A percentile compares a stretch with the other conserved stretches of the same genome.
These are phyloP conservation scores for Gorsachius magnificus DNA, from an alignment of 2,797 vertebrate species.

Conservation along the genomic window DNA sequence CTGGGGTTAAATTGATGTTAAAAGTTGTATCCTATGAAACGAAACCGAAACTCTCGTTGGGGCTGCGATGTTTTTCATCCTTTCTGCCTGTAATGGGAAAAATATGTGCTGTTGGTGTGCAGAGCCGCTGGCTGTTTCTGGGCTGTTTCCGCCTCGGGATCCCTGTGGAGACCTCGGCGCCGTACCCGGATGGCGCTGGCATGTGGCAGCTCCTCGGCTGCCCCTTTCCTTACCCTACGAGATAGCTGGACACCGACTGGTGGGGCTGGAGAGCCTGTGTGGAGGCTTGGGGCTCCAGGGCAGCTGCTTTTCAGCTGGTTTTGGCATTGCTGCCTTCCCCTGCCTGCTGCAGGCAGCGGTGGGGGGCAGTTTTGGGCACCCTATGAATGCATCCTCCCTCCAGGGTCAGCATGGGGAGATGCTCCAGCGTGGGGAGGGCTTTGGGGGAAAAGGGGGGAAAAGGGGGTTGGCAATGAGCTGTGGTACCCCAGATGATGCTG, in stretches of 20 bases:
- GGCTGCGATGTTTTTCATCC: rapidly evolving
- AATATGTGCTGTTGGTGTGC: rapidly evolving
- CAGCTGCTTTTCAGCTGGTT: background rate
- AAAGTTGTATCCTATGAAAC: background rate
- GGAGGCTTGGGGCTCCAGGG: background rate
- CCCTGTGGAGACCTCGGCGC: rapidly evolving
- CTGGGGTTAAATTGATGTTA: background rate
- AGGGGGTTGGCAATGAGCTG: background rate
- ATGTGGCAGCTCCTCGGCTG: background rate
- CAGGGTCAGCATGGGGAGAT: rapidly evolving
- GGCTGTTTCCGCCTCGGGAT: background rate
- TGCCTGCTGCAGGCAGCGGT: background rate
- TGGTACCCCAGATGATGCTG: background rate
- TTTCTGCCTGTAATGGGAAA: background rate
- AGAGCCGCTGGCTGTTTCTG: background rate
- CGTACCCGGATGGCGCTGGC: rapidly evolving
- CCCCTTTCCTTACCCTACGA: background rate
- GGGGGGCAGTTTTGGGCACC: background rate
- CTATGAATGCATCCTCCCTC: background rate
- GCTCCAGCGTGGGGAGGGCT: rapidly evolving
- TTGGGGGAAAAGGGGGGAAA: background rate
- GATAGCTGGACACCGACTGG: rapidly evolving
- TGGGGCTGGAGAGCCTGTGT: background rate
- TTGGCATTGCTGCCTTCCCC: background rate
- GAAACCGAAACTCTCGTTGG: background rate